Conservation (phyloP, 2,797 vertebrate genomes). For the Numenius phaeopus region DNA sequence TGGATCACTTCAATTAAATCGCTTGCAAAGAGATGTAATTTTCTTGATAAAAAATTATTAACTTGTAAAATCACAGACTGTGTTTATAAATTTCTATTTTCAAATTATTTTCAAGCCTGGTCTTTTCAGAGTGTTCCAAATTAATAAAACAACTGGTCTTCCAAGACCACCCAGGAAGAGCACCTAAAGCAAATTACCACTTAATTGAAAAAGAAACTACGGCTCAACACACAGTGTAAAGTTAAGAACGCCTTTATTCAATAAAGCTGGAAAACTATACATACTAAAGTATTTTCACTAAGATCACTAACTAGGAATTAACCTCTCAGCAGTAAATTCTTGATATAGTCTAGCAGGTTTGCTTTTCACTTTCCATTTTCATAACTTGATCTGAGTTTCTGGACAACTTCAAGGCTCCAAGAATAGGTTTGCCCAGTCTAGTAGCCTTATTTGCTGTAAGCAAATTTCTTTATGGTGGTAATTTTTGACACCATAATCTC, state of each 20-base stretch:
- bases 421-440: background rate
- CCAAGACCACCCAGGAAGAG: background rate
- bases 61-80: background rate
- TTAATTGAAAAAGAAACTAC: background rate
- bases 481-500: background rate
- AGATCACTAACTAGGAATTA: background rate
- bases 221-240: background rate
- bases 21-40: background rate
- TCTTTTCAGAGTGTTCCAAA: background rate
- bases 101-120: background rate
- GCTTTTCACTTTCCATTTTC: background rate
- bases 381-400: slow-evolving; percentile 6
- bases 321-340: background rate
- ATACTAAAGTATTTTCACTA: background rate
- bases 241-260: background rate
- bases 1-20: background rate
- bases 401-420: background rate
- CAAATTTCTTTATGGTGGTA: background rate
- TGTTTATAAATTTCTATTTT: background rate
- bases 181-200: background rate
- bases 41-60: background rate
- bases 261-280: background rate
- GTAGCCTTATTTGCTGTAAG: background rate
- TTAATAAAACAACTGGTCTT: background rate
- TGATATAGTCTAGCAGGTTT: background rate